These are phyloP conservation scores for Hyperopisus bebe DNA, from an alignment of 2,113 vertebrate genomes.

Conservation along the genomic window DNA sequence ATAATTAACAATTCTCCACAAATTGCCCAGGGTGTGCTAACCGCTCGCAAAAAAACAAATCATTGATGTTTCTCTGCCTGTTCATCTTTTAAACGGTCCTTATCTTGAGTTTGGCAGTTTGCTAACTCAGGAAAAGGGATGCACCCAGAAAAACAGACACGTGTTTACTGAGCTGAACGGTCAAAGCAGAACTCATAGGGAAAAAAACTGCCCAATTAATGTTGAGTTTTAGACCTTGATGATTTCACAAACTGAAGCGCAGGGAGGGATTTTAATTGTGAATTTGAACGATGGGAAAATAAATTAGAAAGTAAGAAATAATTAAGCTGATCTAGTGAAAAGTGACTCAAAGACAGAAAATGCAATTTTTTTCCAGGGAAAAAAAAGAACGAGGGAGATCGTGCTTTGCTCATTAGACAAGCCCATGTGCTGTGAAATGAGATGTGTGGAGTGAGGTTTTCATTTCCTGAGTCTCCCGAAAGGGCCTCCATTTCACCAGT, in stretches of 20 bases:
- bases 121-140: constrained; percentile 48
- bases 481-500: constrained; percentile 1
- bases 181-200: neutral
- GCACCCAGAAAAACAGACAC: neutral
- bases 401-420: constrained; percentile 23
- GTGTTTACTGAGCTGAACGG: neutral
- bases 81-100: constrained; percentile 50
- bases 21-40: constrained; percentile 64
- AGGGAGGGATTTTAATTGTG: constrained; percentile 10
- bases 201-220: constrained; percentile 27
- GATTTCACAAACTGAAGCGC: neutral
- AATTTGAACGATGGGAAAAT: neutral
- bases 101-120: constrained; percentile 37
- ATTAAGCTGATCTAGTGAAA: constrained; percentile 13
- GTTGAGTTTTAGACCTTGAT: constrained; percentile 47
- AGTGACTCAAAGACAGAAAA: constrained; percentile 24
- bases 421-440: constrained; percentile 22
- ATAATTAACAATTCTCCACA: constrained; percentile 66
- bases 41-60: constrained; percentile 54
- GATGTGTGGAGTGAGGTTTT: neutral
- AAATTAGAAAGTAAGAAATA: constrained; percentile 5
- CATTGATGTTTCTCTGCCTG: constrained; percentile 60
- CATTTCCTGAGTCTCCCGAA: neutral
- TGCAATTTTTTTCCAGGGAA: neutral
- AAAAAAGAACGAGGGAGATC: neutral